Conservation (phyloP, 2,888 invertebrate species). For the Trissonchulus sp. region DNA sequence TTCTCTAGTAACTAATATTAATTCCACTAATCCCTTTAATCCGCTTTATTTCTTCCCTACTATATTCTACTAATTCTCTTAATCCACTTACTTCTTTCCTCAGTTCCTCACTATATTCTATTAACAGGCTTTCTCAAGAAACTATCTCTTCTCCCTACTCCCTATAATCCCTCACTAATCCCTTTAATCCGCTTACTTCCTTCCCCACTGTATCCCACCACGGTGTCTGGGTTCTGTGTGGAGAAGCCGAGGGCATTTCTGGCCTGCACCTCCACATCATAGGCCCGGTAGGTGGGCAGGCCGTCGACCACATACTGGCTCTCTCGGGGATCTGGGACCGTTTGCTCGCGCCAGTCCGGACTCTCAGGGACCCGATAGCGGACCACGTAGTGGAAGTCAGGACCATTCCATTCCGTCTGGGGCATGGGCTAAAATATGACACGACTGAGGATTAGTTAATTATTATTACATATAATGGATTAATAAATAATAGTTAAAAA, state of each 20-base stretch:
- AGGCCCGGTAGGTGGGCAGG: constrained; percentile 79
- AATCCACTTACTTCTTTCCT: constrained; percentile 67
- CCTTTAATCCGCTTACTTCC: constrained; percentile 59
- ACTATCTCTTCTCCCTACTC: not conserved
- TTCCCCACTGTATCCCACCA: constrained; percentile 85
- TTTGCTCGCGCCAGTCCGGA: constrained; percentile 19
- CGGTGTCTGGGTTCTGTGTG: constrained; percentile 67
- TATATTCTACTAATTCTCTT: constrained; percentile 79
- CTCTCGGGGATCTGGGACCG: constrained; percentile 43
- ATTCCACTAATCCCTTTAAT: not conserved
- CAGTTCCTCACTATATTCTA: too few species aligned
- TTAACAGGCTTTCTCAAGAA: too few species aligned
- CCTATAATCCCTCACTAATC: not conserved
- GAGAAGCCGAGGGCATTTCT: constrained; percentile 79
- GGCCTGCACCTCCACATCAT: constrained; percentile 79
- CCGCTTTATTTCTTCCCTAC: constrained; percentile 65
- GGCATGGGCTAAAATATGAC: constrained; percentile 72
- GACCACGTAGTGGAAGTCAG: constrained; percentile 80
- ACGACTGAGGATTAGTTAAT: too few species aligned
- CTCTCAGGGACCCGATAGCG: constrained; percentile 64
- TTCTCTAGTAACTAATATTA: not conserved
- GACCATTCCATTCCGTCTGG: constrained; percentile 87
- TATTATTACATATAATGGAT: too few species aligned
- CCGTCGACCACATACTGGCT: constrained; percentile 64
- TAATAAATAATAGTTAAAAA: too few species aligned